A percentile compares a stretch with the other conserved stretches of the same genome.
Conservation (phyloP, 2,113 vertebrate genomes). For the Pedionomus torquatus region DNA sequence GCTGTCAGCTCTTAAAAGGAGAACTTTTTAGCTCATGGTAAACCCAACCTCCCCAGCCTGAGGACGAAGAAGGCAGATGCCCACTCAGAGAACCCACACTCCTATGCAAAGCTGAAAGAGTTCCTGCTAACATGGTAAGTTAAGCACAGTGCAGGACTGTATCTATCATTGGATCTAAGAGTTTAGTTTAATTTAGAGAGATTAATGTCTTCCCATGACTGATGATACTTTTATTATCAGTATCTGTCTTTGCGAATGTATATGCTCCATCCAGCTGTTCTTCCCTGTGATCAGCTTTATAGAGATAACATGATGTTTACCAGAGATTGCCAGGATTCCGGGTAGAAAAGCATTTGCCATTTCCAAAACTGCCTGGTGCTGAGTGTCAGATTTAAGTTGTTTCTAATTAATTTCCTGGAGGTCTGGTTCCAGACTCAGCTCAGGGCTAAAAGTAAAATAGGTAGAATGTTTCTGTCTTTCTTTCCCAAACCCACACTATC, state of each 20-base stretch:
- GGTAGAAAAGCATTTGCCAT: neutral
- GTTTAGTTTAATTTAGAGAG: neutral
- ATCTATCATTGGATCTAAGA: neutral
- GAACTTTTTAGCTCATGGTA: neutral
- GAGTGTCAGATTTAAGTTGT: neutral
- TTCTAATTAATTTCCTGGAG: neutral
- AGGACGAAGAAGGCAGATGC: neutral
- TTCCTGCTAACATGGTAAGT: neutral
- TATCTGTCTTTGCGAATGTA: neutral
- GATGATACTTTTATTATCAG: neutral
- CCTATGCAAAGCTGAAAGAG: neutral
- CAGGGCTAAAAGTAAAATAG: neutral
- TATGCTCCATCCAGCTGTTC: neutral
- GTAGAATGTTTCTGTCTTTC: neutral
- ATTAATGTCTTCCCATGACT: neutral
- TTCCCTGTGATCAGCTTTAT: neutral
- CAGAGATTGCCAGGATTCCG: neutral
- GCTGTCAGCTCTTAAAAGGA: neutral
- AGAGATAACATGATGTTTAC: neutral
- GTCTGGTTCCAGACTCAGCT: neutral
- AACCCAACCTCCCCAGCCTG: neutral
- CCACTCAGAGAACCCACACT: neutral
- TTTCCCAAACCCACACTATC: neutral
- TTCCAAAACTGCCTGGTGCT: neutral
- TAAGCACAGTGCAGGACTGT: neutral